Evolutionary conservation across 1,140 invertebrate genomes (phyloP).

Genomic region (Tribolium castaneum): DNA sequence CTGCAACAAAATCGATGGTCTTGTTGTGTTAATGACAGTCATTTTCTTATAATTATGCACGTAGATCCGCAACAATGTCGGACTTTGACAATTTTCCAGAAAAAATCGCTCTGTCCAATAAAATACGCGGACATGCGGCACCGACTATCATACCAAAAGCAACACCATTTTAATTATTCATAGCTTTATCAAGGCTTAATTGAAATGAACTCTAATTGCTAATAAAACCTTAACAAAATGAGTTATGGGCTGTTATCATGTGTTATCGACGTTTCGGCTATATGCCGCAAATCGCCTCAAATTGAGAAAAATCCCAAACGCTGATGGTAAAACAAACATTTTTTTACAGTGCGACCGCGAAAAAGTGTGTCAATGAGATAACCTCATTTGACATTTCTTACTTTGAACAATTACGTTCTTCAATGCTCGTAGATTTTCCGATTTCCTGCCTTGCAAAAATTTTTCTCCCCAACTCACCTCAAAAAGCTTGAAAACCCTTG

Average conservation of each 20-base stretch:
- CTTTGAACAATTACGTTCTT: constrained; percentile 53
- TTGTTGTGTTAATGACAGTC: background rate
- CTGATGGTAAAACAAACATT: constrained; percentile 41
- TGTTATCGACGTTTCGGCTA: constrained; percentile 12
- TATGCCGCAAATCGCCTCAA: background rate
- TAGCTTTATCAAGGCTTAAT: constrained; percentile 16
- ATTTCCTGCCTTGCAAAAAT: constrained; percentile 9
- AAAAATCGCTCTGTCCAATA: background rate
- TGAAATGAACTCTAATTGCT: constrained; percentile 33
- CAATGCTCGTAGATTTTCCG: constrained; percentile 40
- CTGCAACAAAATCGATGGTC: background rate
- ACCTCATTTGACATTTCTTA: constrained; percentile 58
- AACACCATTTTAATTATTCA: constrained; percentile 33
- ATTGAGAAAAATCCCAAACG: background rate
- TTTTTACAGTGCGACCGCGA: constrained; percentile 56
- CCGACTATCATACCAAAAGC: constrained; percentile 10
- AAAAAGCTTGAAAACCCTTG: no score
- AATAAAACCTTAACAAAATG: constrained; percentile 35
- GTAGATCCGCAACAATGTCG: background rate
- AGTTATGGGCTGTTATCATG: constrained; percentile 13
- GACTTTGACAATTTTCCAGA: background rate
- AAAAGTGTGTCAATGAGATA: constrained; percentile 62
- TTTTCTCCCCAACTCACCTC: background rate
- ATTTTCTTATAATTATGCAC: background rate
- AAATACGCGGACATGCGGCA: constrained; percentile 9